A percentile compares a stretch with the other conserved stretches of the same genome.
Conservation (phyloP, 2,888 invertebrate species). For the Entomobrya multifasciata region DNA sequence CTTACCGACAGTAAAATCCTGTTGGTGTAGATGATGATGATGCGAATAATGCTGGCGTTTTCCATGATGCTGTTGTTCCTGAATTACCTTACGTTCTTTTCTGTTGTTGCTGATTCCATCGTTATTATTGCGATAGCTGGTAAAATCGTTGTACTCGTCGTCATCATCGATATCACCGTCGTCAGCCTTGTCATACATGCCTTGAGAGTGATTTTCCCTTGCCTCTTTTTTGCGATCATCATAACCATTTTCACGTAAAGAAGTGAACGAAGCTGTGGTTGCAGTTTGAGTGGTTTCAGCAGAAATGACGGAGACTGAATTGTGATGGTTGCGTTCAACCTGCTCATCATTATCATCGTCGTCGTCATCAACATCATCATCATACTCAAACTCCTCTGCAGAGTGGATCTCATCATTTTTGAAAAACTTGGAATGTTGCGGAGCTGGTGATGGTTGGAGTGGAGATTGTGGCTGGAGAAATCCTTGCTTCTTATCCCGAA, state of each 20-base stretch:
- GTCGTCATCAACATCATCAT: conserved; percentile 22
- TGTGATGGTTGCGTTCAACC: conserved; percentile 37
- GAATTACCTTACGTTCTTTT: neutral
- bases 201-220: conserved; percentile 8
- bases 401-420: conserved; percentile 63
- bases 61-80: conserved; percentile 40
- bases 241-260: conserved; percentile 48
- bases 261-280: neutral
- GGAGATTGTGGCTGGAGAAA: conserved; percentile 57
- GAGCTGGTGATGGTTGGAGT: conserved; percentile 50
- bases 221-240: conserved; percentile 6
- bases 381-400: conserved; percentile 8
- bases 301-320: conserved; percentile 39
- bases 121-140: neutral
- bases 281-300: conserved; percentile 38
- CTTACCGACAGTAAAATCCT: conserved; percentile 52
- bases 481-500: conserved; percentile 66
- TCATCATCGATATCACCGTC: conserved; percentile 2
- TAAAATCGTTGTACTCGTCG: neutral
- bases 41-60: neutral
- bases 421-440: conserved; percentile 19
- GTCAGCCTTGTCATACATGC: neutral
- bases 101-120: neutral
- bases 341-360: conserved; percentile 9
- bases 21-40: conserved; percentile 39